Evolutionary conservation across 2,797 vertebrate genomes (phyloP).

Genomic region (Alca torda): DNA sequence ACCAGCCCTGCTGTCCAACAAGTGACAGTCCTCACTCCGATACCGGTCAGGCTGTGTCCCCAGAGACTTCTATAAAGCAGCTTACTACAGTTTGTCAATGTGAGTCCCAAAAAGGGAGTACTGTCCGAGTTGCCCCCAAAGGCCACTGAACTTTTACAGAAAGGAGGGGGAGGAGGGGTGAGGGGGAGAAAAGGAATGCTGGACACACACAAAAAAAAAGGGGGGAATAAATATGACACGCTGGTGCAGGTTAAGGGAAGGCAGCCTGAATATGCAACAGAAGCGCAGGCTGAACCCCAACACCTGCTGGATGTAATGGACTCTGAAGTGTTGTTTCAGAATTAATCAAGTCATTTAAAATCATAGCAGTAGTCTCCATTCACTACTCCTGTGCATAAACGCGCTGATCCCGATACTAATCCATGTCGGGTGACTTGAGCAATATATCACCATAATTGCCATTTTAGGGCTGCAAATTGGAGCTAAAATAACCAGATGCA

Average conservation of each 20-base stretch:
- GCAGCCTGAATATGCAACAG: slow-evolving; percentile 20
- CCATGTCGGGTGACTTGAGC: slow-evolving; percentile 87
- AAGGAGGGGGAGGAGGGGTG: not conserved
- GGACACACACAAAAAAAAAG: not conserved
- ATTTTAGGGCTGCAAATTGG: slow-evolving; percentile 93
- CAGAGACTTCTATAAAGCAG: not conserved
- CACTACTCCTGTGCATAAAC: slow-evolving; percentile 80
- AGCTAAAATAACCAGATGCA: slow-evolving; percentile 98
- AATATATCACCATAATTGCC: slow-evolving; percentile 94
- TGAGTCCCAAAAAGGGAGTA: slow-evolving; percentile 21
- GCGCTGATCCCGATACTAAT: slow-evolving; percentile 87
- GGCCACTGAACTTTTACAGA: not conserved
- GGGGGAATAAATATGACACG: slow-evolving; percentile 34
- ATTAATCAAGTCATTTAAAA: slow-evolving; percentile 87
- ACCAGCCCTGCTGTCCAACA: not conserved
- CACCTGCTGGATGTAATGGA: slow-evolving; percentile 82
- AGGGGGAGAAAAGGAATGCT: not conserved
- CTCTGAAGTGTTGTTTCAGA: slow-evolving; percentile 81
- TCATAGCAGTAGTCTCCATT: slow-evolving; percentile 83
- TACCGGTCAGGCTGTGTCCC: not conserved
- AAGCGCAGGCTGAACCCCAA: slow-evolving; percentile 71
- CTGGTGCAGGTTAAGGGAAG: slow-evolving; percentile 53
- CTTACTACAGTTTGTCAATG: not conserved
- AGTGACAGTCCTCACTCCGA: not conserved
- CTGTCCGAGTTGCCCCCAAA: not conserved